Evolutionary conservation across 2,888 invertebrate species (phyloP), one percentile per base, ranked within the genome.

Genomic region (Watsonalla cultraria): DNA sequence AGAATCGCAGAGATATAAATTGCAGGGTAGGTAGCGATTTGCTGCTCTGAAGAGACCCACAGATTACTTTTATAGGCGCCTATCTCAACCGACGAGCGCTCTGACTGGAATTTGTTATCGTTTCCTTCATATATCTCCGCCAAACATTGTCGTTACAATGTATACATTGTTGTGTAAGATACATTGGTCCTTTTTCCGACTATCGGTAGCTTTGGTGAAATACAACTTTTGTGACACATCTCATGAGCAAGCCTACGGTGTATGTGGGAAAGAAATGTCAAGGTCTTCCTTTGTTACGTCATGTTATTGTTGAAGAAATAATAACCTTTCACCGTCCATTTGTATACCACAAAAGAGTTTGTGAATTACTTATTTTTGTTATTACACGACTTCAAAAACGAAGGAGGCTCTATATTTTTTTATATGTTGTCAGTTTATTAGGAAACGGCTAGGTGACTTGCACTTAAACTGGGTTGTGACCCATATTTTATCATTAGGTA

Each of bases 61-160:
- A 66, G 67, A 72, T 70, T 68, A 68, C 64, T 61, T 68, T 68
- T 66, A 69, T 62, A 62, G 61, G 54, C 60, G 58, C 57, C 53
- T 64, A 68, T 64, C 59, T 66, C 55, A 33, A 54, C 53, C 34
- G 55, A 47, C 51, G 50, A 59, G 56, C 56, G 61, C 55, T 62
- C 61, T 59, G 57, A 52, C 51, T 52, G 57, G 62, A 59, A 58
- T 64, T 60, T 51, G 58, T 59, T 60, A 67, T 63, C 60, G 54
- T 55, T 52, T 56, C 54, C 51, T 14, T 45, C 33, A 6, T 51
- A 51, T 45, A 45, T 55, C 45, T 47, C 35, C 39, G 50, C 47
- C 50, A 50, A 47, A 56, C 53, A 52, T 60, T 53, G 45, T 42
- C 13, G 46, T 50, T 53, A 63, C 59, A 66, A 55, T 59, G 56